Evolutionary conservation across 2,113 vertebrate species (phyloP).

Genomic region (Mormyrus iriodes): DNA sequence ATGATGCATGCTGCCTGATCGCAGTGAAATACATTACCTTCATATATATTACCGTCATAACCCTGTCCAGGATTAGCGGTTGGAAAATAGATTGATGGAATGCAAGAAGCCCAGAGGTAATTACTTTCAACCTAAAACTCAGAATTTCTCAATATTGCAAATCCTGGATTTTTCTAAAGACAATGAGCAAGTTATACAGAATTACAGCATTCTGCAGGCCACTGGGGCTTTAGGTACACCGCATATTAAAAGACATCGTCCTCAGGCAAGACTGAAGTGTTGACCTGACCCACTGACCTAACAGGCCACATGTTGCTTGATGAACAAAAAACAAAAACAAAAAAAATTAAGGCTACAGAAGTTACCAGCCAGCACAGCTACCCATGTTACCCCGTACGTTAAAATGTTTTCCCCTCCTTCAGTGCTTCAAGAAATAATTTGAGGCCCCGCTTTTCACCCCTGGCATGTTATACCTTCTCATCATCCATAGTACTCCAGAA

Average conservation of each 20-base stretch:
- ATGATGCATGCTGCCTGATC: background rate
- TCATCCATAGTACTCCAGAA: slow-evolving; percentile 32
- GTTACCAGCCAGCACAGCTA: background rate
- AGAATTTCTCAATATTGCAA: background rate
- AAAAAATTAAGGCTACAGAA: background rate
- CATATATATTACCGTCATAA: background rate
- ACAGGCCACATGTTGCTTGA: background rate
- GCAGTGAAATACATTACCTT: background rate
- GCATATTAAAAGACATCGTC: background rate
- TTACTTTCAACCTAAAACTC: background rate
- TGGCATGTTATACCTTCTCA: slow-evolving; percentile 19
- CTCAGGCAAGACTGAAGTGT: background rate
- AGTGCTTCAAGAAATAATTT: background rate
- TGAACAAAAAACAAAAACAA: background rate
- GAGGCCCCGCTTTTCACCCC: slow-evolving; percentile 23
- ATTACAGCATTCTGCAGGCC: background rate
- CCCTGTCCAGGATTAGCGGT: background rate
- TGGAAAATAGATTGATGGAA: background rate
- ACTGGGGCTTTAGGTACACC: background rate
- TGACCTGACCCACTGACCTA: background rate
- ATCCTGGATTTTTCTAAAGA: background rate
- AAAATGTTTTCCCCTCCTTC: background rate
- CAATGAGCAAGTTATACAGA: background rate
- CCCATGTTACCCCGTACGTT: background rate
- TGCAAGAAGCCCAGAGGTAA: background rate